A percentile compares a stretch with the other conserved stretches of the same genome.
phyloP scores from a whole-genome alignment of 1,140 invertebrate species.

The Wiebesia pumilae region DNA sequence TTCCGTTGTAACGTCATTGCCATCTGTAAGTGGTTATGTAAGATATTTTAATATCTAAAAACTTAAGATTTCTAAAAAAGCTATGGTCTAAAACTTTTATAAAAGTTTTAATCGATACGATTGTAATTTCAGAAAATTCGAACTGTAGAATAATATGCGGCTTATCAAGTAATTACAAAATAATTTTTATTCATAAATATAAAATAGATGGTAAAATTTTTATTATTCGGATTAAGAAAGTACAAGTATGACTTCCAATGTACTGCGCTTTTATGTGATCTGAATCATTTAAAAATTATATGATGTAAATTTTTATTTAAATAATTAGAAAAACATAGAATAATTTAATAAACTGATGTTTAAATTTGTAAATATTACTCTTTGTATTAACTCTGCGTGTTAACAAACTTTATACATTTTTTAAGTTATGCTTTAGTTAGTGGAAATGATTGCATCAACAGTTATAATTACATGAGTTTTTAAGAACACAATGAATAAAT shows the following conservation, averaged over 20 bases:
- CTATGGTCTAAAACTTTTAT: background rate
- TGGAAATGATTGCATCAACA: too few species aligned
- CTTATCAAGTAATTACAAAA: background rate
- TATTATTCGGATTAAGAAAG: background rate
- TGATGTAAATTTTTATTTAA: too few species aligned
- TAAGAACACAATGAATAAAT: background rate
- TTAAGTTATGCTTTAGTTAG: too few species aligned
- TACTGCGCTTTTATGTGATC: too few species aligned
- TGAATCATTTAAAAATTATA: too few species aligned
- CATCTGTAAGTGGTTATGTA: background rate
- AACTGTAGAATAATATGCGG: background rate
- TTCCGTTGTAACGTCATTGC: background rate
- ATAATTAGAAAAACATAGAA: too few species aligned
- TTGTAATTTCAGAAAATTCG: background rate
- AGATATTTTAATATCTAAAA: background rate
- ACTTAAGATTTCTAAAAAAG: background rate
- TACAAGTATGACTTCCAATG: background rate
- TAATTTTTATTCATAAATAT: background rate
- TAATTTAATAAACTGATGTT: too few species aligned
- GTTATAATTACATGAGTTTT: too few species aligned
- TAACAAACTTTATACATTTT: too few species aligned
- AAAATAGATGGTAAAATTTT: background rate
- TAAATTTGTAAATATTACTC: too few species aligned
- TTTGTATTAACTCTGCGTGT: too few species aligned
- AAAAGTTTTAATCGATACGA: background rate